Evolutionary conservation across 1,140 invertebrate species (phyloP).

Genomic region (Drosophila busckii): DNA sequence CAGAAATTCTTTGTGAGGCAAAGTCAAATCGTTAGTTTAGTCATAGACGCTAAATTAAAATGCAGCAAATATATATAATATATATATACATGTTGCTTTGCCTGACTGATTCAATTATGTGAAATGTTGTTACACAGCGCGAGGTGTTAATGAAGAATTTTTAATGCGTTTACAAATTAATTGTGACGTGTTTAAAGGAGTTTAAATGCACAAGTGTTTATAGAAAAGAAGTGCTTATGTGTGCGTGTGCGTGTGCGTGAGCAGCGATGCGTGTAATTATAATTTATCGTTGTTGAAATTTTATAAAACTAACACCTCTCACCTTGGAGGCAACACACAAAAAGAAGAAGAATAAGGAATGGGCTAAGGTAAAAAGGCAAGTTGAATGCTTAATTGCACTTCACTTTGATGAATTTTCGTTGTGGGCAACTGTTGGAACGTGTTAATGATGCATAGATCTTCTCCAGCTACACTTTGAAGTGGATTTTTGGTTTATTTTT

Average conservation of each 20-base stretch:
- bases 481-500: slow-evolving; percentile 11
- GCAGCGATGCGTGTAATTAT: slow-evolving; percentile 53
- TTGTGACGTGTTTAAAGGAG: slow-evolving; percentile 37
- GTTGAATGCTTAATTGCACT: slow-evolving; percentile 48
- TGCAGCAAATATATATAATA: no score
- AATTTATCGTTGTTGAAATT: slow-evolving; percentile 65
- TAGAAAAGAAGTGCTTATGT: no score
- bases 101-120: no score
- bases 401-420: slow-evolving; percentile 42
- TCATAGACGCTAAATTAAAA: no score
- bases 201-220: neutral
- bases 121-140: no score
- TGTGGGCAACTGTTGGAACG: slow-evolving; percentile 12
- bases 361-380: slow-evolving; percentile 3
- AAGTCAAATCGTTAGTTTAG: no score
- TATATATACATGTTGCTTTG: no score
- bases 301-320: slow-evolving; percentile 61
- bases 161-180: slow-evolving; percentile 58
- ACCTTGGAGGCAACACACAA: slow-evolving; percentile 35
- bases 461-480: slow-evolving; percentile 22
- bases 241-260: slow-evolving; percentile 3
- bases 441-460: slow-evolving; percentile 35
- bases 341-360: slow-evolving; percentile 21
- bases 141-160: slow-evolving; percentile 54
- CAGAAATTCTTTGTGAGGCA: no score